phyloP scores from a whole-genome alignment of 2,888 invertebrate species.

The Pachycephus smyrnensis region DNA sequence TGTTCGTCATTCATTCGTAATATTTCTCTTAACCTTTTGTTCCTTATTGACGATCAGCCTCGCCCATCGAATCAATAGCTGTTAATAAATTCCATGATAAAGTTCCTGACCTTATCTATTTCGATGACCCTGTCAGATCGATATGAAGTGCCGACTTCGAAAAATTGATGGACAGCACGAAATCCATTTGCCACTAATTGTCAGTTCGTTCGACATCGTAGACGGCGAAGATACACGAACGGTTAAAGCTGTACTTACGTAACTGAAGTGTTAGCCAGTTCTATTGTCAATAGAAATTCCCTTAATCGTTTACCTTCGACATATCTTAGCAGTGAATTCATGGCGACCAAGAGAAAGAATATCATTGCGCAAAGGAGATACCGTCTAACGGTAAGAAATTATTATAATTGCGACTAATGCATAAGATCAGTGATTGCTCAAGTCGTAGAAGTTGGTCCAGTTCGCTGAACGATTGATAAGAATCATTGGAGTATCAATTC shows the following conservation, averaged over 20 bases:
- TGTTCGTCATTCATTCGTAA: no score
- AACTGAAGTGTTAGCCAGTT: neutral
- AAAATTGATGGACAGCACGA: neutral
- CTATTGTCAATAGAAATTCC: neutral
- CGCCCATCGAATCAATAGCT: neutral
- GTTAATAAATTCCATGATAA: neutral
- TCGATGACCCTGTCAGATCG: neutral
- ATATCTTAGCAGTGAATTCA: neutral
- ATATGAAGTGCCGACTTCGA: neutral
- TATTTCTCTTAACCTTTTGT: neutral
- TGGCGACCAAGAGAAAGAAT: neutral
- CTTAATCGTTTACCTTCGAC: neutral
- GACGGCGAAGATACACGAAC: neutral
- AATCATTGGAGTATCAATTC: neutral
- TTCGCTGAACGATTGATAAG: neutral
- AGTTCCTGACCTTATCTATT: neutral
- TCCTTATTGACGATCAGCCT: neutral
- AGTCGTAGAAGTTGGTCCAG: neutral
- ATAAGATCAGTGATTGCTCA: neutral
- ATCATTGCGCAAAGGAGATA: neutral
- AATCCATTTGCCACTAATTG: constrained; percentile 4
- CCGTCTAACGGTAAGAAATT: neutral
- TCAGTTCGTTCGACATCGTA: neutral
- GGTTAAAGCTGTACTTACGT: neutral
- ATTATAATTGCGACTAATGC: neutral